Evolutionary conservation across 2,888 invertebrate species (phyloP).

Genomic region (Trilocha varians): DNA sequence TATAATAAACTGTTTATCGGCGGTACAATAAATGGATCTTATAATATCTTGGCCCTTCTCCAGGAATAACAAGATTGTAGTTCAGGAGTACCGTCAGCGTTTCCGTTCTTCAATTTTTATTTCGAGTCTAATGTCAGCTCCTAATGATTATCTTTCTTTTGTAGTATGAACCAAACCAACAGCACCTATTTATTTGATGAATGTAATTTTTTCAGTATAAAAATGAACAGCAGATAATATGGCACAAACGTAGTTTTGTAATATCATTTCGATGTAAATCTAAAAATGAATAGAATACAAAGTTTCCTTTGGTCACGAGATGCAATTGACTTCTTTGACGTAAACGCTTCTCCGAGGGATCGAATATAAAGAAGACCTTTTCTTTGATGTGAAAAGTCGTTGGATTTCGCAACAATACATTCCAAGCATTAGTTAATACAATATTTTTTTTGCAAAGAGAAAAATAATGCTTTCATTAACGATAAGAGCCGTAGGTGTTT

Average conservation of each 20-base stretch:
- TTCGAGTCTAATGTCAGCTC: slow-evolving; percentile 26
- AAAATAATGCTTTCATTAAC: not conserved
- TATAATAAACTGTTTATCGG: not conserved
- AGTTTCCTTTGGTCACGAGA: too few species aligned
- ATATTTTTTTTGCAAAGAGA: not conserved
- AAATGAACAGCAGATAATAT: too few species aligned
- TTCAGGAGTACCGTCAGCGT: slow-evolving; percentile 60
- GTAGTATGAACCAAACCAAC: too few species aligned
- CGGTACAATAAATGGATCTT: slow-evolving; percentile 1
- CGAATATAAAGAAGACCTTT: too few species aligned
- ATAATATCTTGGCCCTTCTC: slow-evolving; percentile 43
- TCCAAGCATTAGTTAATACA: not conserved
- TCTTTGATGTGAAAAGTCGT: not conserved
- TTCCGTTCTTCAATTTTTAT: slow-evolving; percentile 40
- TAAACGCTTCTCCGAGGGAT: too few species aligned
- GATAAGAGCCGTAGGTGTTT: not conserved
- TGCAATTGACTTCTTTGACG: too few species aligned
- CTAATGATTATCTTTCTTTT: slow-evolving; percentile 4
- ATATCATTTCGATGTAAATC: too few species aligned
- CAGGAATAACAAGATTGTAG: slow-evolving; percentile 52
- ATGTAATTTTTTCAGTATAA: too few species aligned
- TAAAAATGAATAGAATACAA: too few species aligned
- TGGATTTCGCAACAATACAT: not conserved
- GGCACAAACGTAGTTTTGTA: too few species aligned
- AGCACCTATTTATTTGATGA: too few species aligned